Percentiles rank a stretch among this genome's conserved stretches.
These are phyloP conservation scores for Quadroppia sp. DNA, from an alignment of 2,888 invertebrate genomes.

Conservation along the genomic window DNA sequence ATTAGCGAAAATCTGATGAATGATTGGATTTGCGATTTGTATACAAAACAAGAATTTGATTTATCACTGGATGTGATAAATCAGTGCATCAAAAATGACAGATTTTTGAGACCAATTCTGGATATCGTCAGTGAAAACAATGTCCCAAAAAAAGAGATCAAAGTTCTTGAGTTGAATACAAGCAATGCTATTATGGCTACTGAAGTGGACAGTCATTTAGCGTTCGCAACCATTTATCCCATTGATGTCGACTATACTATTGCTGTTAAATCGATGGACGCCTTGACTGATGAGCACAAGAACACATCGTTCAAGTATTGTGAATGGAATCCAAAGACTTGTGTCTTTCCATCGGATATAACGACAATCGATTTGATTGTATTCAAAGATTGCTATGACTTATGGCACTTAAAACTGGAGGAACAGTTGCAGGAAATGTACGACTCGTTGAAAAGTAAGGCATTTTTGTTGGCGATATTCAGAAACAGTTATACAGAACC, in stretches of 20 bases:
- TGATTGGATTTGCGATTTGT: constrained; percentile 55
- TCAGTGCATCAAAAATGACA: constrained; percentile 45
- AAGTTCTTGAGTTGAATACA: constrained; percentile 64
- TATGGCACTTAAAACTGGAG: constrained; percentile 35
- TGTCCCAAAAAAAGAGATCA: constrained; percentile 62
- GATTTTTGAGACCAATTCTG: constrained; percentile 53
- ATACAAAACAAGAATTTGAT: constrained; percentile 62
- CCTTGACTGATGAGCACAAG: no score
- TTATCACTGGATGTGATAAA: constrained; percentile 23
- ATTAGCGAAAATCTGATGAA: constrained; percentile 45
- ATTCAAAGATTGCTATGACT: constrained; percentile 30
- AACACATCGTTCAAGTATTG: constrained; percentile 59
- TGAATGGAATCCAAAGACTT: constrained; percentile 60
- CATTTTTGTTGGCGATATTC: constrained; percentile 61
- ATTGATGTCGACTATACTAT: constrained; percentile 61
- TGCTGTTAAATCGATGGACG: constrained; percentile 57
- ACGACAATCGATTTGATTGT: constrained; percentile 51
- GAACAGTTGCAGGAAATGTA: constrained; percentile 47
- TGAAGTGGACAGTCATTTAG: constrained; percentile 24
- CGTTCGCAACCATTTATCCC: constrained; percentile 41
- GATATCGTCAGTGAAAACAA: constrained; percentile 75
- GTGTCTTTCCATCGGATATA: constrained; percentile 53
- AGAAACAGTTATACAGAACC: constrained; percentile 33
- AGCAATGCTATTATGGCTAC: constrained; percentile 39
- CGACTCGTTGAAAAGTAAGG: constrained; percentile 63